Evolutionary conservation across 2,797 vertebrate genomes (phyloP), one percentile per base, ranked within the genome.

Genomic region (Cephalopachus bancanus): DNA sequence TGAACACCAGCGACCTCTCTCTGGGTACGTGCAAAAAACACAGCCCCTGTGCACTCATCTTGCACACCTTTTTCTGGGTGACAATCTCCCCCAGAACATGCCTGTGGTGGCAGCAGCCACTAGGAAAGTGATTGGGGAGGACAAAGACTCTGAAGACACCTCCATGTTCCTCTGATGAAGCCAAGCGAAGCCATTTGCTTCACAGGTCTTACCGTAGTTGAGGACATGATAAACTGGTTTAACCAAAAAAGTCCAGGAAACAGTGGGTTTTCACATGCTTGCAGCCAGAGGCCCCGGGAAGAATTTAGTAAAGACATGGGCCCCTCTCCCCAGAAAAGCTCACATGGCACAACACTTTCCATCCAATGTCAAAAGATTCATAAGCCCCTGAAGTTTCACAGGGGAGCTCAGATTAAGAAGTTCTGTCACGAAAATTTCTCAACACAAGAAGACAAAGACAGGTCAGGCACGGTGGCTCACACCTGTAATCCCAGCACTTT

Each of bases 291-390:
- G 24, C 28, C 12, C 44, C 30, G 0, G 6, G n/a, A 30, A 72
- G 71, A 26, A 67, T n/a, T 24, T 49, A 10, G 71, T 0, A 51
- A 49, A 51, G 5, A 17, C 6, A 0, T 9, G 2, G 49, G 72
- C 7, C 1, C 28, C 17, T 75, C 17, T 75, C 22, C 22, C 22
- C 72, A 59, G 53, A 69, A 65, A 88, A 67, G 22, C 20, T 83
- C 79, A 16, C 11, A 24, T 44, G 1, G 22, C 24, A 26, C 6
- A 62, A 79, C 3, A 5, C 44, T 60, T 30, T 64, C 49, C 44
- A 72, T 8, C 19, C 65, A 30, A 6, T 0, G 0, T 44, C 37
- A 28, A 75, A 26, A 1, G 30, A 44, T 44, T 49, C 59, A 10
- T 10, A 93, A 33, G 55, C 24, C 22, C 26, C 65, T 3, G 60